These are phyloP conservation scores for Heterodera filipjevi DNA, from an alignment of 2,888 invertebrate genomes.

Conservation along the genomic window DNA sequence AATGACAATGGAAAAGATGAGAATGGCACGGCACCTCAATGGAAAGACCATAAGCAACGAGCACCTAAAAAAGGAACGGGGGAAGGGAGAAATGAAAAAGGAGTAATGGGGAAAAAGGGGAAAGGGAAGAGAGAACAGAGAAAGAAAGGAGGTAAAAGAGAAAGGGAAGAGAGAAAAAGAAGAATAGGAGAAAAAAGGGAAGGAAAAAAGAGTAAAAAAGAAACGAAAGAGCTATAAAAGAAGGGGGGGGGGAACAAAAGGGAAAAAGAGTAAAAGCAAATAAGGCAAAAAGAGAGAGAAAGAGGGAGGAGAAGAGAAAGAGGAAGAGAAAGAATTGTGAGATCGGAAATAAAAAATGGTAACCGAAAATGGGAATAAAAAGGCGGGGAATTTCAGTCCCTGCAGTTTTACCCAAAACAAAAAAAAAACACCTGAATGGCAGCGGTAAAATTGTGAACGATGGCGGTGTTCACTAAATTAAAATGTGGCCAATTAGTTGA, in stretches of 20 bases:
- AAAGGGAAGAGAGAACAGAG: background rate
- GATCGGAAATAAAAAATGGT: too few relatives aligned
- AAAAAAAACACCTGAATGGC: constrained; percentile 28
- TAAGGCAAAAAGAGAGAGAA: too few relatives aligned
- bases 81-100: background rate
- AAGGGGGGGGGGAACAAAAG: too few relatives aligned
- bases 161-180: too few relatives aligned
- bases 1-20: background rate
- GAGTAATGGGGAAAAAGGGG: background rate
- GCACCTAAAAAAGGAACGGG: constrained; percentile 21
- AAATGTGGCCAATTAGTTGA: background rate
- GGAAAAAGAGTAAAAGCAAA: too few relatives aligned
- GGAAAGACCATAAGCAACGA: constrained; percentile 54
- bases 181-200: too few relatives aligned
- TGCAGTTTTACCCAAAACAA: background rate
- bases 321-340: too few relatives aligned
- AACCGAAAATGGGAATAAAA: too few relatives aligned
- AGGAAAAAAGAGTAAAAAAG: too few relatives aligned
- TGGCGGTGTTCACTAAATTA: constrained; percentile 25
- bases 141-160: background rate
- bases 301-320: too few relatives aligned
- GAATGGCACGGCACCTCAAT: constrained; percentile 30
- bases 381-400: too few relatives aligned
- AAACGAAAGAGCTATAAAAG: too few relatives aligned
- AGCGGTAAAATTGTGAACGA: constrained; percentile 31